These are phyloP conservation scores for Halcyon chelicuti DNA, from an alignment of 2,797 vertebrate genomes.

Conservation along the genomic window DNA sequence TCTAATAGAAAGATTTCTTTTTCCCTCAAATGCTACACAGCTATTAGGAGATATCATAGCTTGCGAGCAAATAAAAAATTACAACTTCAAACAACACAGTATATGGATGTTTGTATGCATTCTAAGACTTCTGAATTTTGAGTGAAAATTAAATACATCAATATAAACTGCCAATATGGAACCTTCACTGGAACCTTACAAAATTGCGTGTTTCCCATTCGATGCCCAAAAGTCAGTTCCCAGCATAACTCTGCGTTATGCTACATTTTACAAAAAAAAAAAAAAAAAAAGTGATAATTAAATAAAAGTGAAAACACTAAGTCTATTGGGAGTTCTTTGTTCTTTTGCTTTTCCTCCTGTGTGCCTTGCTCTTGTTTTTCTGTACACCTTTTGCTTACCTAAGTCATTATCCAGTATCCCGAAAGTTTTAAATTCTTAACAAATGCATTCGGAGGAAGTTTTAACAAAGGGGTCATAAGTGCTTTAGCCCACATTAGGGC, in stretches of 20 bases:
- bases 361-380: not conserved
- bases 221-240: not conserved
- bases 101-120: slow-evolving; percentile 42
- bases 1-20: slow-evolving; percentile 49
- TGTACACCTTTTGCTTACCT: not conserved
- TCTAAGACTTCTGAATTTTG: slow-evolving; percentile 42
- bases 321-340: not conserved
- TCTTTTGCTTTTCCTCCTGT: not conserved
- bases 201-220: slow-evolving; percentile 8
- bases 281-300: not conserved
- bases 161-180: not conserved
- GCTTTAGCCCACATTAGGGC: not conserved
- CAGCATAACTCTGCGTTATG: not conserved
- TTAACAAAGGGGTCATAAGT: not conserved
- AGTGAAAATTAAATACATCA: slow-evolving; percentile 60
- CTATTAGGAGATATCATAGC: slow-evolving; percentile 47
- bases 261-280: not conserved
- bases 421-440: not conserved
- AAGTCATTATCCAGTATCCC: not conserved
- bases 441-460: not conserved
- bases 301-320: not conserved
- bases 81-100: slow-evolving; percentile 36
- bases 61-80: slow-evolving; percentile 42
- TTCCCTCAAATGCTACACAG: slow-evolving; percentile 9
- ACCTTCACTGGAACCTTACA: not conserved